Conservation (phyloP, 1,140 invertebrate genomes). For the Kradibia gibbosae region DNA sequence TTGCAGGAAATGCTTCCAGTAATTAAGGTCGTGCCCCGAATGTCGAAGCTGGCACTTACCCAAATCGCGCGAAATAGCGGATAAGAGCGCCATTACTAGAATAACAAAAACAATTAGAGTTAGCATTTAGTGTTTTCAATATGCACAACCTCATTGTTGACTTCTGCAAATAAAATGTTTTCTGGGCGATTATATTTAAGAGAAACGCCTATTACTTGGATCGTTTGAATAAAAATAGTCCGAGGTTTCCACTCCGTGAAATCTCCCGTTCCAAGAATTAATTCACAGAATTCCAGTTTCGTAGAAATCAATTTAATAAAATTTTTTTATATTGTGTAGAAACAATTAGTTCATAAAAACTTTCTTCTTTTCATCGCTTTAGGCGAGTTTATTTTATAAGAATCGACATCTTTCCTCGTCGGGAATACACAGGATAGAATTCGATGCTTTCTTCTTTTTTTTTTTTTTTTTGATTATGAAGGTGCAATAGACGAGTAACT, state of each 20-base stretch:
- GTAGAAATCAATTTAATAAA: not conserved
- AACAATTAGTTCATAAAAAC: not conserved
- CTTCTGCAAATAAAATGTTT: slow-evolving; percentile 14
- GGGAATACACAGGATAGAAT: too few relatives aligned
- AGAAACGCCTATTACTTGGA: not conserved
- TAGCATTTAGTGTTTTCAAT: not conserved
- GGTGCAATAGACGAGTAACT: too few relatives aligned
- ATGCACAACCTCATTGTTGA: not conserved
- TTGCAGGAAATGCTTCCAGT: slow-evolving; percentile 9
- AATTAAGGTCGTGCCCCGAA: slow-evolving; percentile 33
- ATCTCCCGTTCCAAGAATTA: not conserved
- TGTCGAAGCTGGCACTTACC: slow-evolving; percentile 17
- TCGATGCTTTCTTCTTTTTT: too few relatives aligned
- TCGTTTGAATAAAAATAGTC: not conserved
- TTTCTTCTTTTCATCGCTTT: not conserved
- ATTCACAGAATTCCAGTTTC: not conserved
- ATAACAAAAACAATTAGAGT: slow-evolving; percentile 26
- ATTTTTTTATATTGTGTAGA: not conserved
- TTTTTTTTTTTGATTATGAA: too few relatives aligned
- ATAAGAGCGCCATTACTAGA: slow-evolving; percentile 13
- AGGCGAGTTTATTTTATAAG: not conserved
- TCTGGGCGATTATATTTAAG: not conserved
- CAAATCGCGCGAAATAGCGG: slow-evolving; percentile 4
- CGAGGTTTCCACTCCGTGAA: not conserved
- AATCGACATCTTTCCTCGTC: too few relatives aligned